Evolutionary conservation across 2,797 vertebrate species (phyloP), one percentile per base, ranked within the genome.

Genomic region (Pseudomugil tenellus): DNA sequence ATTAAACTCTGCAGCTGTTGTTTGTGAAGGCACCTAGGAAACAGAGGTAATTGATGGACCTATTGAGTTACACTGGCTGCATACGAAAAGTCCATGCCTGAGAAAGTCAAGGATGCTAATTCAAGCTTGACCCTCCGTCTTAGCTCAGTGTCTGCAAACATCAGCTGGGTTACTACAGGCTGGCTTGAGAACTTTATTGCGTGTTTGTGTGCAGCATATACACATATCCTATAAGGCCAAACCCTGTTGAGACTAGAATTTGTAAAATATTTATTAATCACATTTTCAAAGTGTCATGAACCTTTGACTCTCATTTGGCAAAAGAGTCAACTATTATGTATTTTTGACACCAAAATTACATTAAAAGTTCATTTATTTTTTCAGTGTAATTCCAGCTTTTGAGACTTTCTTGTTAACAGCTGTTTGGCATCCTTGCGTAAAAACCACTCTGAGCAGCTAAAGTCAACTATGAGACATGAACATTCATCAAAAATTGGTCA

Each of bases 1-100:
- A 89, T 90, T 89, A 91, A 92, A 94, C 87, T 85, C 84, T 86
- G 93, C 94, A 96, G 93, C 95, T 95, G 94, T 94, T 95, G 90
- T 94, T 95, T 94, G 89, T 85, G 81, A 89, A 82, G 81, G 81
- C 86, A 82, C 83, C 92, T 77, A 91, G 92, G 93, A 94, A 95
- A 95, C 93, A 78, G 84, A 92, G 88, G 92, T 94, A 91, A 94
- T 90, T 92, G 84, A 90, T 78, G 85, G 86, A 71, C 83, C 82
- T 91, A 91, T 94, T 91, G 75, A 84, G 91, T 95, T 95, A 93
- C 94, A 87, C 73, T 76, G 43, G 55, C 75, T 60, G 66, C 79
- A 84, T 76, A 76, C 78, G 89, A 91, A 87, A 81, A 80, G 83
- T 65, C 56, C 66, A 3, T 37, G 68, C 39, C 76, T 29, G 77